Percentiles rank a stretch among this genome's conserved stretches.
These are phyloP conservation scores for Telmatochromis sp. DNA, from an alignment of 2,113 vertebrate genomes.

Conservation along the genomic window DNA sequence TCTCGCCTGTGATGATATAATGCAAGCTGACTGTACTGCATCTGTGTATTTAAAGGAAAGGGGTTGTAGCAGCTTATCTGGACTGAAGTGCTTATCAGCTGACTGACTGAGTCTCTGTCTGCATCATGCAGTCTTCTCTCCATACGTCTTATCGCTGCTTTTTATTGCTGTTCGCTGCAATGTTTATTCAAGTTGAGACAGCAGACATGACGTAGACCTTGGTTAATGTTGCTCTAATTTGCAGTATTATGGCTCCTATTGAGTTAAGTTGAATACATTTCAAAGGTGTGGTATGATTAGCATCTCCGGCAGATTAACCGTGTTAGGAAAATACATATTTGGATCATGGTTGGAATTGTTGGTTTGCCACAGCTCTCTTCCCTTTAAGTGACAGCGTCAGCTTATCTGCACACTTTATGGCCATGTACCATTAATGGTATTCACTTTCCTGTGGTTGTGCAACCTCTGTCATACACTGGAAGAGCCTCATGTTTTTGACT, in stretches of 20 bases:
- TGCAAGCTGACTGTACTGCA: background rate
- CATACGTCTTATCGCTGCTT: background rate
- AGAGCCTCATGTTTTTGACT: background rate
- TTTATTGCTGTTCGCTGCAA: background rate
- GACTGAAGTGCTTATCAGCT: background rate
- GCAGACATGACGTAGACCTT: background rate
- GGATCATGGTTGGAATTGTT: background rate
- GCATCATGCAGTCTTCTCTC: background rate
- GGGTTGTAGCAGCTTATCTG: slow-evolving; percentile 19
- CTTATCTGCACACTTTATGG: background rate
- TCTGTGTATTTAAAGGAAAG: background rate
- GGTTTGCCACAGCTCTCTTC: background rate
- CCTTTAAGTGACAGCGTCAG: background rate
- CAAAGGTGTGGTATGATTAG: background rate
- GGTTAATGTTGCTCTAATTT: background rate
- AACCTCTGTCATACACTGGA: background rate
- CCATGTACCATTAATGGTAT: background rate
- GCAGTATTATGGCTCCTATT: background rate
- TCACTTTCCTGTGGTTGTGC: background rate
- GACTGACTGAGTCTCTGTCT: background rate
- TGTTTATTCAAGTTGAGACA: background rate
- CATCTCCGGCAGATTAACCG: background rate
- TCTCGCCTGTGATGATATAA: slow-evolving; percentile 12
- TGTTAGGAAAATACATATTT: background rate
- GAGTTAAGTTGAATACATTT: background rate